These are phyloP conservation scores for Eupithecia pulchellata DNA, from an alignment of 2,888 invertebrate genomes.

Conservation along the genomic window DNA sequence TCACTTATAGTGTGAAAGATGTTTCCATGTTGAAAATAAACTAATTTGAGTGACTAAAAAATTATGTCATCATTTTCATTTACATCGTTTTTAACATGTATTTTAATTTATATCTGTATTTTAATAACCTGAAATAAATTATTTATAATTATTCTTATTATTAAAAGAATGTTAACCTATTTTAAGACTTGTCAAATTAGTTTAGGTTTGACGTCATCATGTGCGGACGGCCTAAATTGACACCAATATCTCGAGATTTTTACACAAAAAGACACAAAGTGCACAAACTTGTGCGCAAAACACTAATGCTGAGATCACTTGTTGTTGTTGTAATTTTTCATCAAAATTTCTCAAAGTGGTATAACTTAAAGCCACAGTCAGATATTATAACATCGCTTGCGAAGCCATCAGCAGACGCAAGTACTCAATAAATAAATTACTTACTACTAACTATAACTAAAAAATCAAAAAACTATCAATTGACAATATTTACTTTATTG, in stretches of 20 bases:
- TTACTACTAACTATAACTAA: not conserved
- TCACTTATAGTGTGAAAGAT: not conserved
- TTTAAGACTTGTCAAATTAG: not conserved
- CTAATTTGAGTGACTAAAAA: not conserved
- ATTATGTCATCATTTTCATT: not conserved
- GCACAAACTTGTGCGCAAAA: too few species aligned
- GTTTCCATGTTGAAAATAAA: not conserved
- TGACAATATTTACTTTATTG: conserved; percentile 11
- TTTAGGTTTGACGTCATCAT: not conserved
- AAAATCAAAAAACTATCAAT: not conserved
- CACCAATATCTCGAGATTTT: not conserved
- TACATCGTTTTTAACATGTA: not conserved
- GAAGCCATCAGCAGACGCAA: too few species aligned
- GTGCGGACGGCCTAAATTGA: too few species aligned
- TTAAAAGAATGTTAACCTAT: not conserved
- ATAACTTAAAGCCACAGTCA: too few species aligned
- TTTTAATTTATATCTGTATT: too few species aligned
- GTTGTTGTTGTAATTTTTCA: too few species aligned
- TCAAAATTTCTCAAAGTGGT: too few species aligned
- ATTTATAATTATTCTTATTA: too few species aligned
- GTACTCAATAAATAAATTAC: not conserved
- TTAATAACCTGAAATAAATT: too few species aligned
- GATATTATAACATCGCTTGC: too few species aligned
- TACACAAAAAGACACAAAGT: too few species aligned
- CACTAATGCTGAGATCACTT: too few species aligned